These are phyloP conservation scores for Erpornis zantholeuca DNA, from an alignment of 2,113 vertebrate species.

Conservation along the genomic window DNA sequence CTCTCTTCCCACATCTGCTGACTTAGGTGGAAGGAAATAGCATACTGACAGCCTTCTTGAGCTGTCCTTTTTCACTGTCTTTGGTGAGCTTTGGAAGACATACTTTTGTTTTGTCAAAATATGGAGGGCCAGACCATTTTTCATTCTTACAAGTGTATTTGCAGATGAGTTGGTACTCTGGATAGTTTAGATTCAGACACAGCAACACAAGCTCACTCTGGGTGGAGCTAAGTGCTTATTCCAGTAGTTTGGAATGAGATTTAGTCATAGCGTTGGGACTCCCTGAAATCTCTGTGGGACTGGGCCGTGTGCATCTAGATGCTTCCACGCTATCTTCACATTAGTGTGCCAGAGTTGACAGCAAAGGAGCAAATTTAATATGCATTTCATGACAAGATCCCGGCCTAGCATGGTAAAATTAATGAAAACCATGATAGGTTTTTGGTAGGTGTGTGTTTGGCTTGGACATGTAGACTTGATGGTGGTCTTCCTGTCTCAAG, in stretches of 20 bases:
- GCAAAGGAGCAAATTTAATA: background rate
- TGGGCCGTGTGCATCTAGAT: background rate
- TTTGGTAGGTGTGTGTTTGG: background rate
- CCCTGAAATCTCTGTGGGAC: background rate
- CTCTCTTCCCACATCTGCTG: background rate
- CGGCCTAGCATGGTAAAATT: background rate
- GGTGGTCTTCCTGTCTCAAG: background rate
- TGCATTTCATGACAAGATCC: background rate
- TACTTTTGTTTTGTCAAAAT: background rate
- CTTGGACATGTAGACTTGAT: background rate
- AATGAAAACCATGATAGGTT: background rate
- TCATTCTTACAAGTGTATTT: background rate
- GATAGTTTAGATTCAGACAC: background rate
- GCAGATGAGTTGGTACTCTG: background rate
- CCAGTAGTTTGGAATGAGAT: background rate
- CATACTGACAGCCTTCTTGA: background rate
- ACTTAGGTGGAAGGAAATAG: background rate
- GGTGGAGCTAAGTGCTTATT: background rate
- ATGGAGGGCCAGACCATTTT: background rate
- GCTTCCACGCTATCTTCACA: background rate
- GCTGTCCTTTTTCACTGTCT: background rate
- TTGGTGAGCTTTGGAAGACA: background rate
- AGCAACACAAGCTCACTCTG: background rate
- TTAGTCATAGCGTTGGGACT: background rate
- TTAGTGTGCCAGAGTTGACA: background rate